A percentile compares a stretch with the other conserved stretches of the same genome.
Conservation (phyloP, 2,113 vertebrate genomes). For the Opisthocomus hoazin region DNA sequence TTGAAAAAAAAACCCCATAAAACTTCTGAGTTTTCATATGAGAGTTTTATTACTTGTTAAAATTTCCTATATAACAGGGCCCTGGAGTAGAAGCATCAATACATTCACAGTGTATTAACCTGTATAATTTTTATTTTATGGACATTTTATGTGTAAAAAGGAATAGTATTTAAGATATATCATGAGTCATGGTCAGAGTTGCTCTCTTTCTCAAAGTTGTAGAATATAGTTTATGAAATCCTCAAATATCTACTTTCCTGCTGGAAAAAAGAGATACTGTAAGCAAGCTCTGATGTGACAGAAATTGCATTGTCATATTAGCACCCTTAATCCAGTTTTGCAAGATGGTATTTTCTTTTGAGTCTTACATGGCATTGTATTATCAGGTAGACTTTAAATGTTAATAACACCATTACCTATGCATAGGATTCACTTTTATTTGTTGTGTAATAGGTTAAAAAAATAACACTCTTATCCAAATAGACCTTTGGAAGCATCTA, state of each 20-base stretch:
- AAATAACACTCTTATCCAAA: background rate
- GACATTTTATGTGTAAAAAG: background rate
- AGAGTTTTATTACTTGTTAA: background rate
- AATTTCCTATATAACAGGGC: background rate
- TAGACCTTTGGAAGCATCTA: background rate
- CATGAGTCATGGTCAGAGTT: background rate
- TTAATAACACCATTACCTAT: background rate
- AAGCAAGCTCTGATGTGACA: background rate
- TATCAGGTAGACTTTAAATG: background rate
- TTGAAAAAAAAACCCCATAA: background rate
- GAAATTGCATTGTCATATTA: background rate
- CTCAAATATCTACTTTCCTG: background rate
- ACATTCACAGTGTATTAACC: background rate
- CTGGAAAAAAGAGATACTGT: background rate
- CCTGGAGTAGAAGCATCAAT: background rate
- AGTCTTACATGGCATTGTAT: background rate
- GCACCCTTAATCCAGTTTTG: background rate
- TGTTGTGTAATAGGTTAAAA: background rate
- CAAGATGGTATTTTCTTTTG: background rate
- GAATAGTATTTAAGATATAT: background rate
- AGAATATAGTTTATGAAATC: background rate
- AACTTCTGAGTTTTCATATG: background rate
- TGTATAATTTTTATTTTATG: background rate
- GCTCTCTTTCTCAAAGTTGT: background rate
- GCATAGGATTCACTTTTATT: background rate